Evolutionary conservation across 2,888 invertebrate genomes (phyloP).

Genomic region (Drosophila maculinotata): DNA sequence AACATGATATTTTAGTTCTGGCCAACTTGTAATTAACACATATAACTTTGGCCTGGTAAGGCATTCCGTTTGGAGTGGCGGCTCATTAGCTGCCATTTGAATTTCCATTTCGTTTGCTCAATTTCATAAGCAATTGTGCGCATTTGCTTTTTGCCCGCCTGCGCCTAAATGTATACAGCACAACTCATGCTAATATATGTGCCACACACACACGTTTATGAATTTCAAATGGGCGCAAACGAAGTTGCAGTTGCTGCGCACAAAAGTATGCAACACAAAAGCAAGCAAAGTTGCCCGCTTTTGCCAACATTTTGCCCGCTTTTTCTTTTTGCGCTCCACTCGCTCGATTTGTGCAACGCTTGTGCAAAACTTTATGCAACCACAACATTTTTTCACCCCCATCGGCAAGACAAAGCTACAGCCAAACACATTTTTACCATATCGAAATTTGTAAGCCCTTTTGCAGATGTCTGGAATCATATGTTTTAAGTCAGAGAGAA

Average conservation of each 20-base stretch:
- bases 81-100: conserved; percentile 71
- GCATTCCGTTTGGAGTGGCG: conserved; percentile 13
- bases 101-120: conserved; percentile 78
- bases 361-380: conserved; percentile 56
- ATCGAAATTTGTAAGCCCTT: conserved; percentile 48
- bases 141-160: conserved; percentile 42
- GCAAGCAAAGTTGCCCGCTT: conserved; percentile 58
- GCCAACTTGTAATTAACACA: conserved; percentile 51
- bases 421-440: conserved; percentile 24
- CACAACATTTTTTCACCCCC: conserved; percentile 35
- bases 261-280: conserved; percentile 65
- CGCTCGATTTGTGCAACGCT: conserved; percentile 57
- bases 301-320: conserved; percentile 33
- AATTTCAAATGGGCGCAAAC: conserved; percentile 76
- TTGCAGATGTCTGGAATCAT: conserved; percentile 15
- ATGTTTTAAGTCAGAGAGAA: neutral
- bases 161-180: conserved; percentile 67
- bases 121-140: conserved; percentile 79
- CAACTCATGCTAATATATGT: conserved; percentile 69
- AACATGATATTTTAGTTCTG: conserved; percentile 32
- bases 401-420: conserved; percentile 31
- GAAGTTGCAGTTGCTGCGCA: conserved; percentile 58
- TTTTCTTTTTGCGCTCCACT: conserved; percentile 38
- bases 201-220: conserved; percentile 60
- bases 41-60: conserved; percentile 10